Percentiles rank a stretch among this genome's conserved stretches.
Conservation (phyloP, 2,888 invertebrate species). For the Drosophila meridiana region DNA sequence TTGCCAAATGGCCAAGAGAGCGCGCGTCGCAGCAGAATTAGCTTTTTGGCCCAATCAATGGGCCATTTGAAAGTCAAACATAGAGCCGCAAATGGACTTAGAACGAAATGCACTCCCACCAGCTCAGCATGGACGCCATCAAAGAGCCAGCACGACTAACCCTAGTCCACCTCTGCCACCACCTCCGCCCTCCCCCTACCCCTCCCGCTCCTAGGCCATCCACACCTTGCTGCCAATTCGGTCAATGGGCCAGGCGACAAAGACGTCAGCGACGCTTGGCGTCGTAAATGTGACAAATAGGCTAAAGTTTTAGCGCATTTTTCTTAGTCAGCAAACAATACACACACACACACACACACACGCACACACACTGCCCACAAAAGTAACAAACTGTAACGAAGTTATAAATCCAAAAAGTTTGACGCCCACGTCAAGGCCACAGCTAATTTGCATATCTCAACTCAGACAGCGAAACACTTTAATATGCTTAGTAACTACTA, state of each 20-base stretch:
- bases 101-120: slow-evolving; percentile 25
- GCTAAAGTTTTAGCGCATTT: slow-evolving; percentile 56
- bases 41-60: slow-evolving; percentile 41
- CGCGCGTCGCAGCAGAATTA: background rate
- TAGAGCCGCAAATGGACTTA: slow-evolving; percentile 33
- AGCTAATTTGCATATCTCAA: slow-evolving; percentile 76
- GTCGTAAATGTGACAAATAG: slow-evolving; percentile 64
- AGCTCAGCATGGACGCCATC: background rate
- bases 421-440: slow-evolving; percentile 79
- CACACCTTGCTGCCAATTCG: slow-evolving; percentile 45
- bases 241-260: slow-evolving; percentile 60
- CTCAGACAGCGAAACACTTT: slow-evolving; percentile 34
- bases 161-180: background rate
- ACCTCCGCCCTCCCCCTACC: fast-evolving
- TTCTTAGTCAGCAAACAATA: slow-evolving; percentile 51
- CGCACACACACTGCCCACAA: slow-evolving; percentile 28
- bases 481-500: slow-evolving; percentile 12
- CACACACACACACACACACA: slow-evolving; percentile 28
- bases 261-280: slow-evolving; percentile 36
- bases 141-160: background rate
- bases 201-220: background rate
- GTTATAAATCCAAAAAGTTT: slow-evolving; percentile 76
- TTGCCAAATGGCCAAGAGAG: slow-evolving; percentile 60
- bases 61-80: slow-evolving; percentile 56
- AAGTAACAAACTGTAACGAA: slow-evolving; percentile 76